Conservation (phyloP, 2,797 vertebrate genomes). For the Lacerta bilineata region DNA sequence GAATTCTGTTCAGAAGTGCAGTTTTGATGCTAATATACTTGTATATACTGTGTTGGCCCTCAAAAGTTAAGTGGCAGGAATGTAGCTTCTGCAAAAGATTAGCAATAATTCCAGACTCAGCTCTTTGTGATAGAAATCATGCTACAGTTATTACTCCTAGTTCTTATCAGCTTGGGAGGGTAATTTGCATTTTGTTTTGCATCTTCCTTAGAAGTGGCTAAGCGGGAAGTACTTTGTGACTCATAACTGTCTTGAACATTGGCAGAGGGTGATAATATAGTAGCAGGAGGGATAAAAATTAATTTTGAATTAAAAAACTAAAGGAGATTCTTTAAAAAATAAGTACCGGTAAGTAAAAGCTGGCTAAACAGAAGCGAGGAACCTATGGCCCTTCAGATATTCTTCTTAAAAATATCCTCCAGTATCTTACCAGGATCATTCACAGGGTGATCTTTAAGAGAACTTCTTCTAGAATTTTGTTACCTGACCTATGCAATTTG, state of each 20-base stretch:
- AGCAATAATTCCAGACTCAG: not conserved
- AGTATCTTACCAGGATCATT: not conserved
- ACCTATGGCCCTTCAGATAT: not conserved
- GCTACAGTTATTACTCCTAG: not conserved
- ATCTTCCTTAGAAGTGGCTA: conserved; percentile 1
- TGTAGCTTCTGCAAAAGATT: not conserved
- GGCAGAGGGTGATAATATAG: not conserved
- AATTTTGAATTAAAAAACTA: not conserved
- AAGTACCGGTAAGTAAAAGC: too few relatives aligned
- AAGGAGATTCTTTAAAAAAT: not conserved
- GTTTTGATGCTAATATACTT: not conserved
- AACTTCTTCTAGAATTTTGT: too few relatives aligned
- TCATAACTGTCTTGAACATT: not conserved
- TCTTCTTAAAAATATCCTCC: not conserved
- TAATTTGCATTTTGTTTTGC: not conserved
- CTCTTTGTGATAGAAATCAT: not conserved
- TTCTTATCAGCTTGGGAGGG: not conserved
- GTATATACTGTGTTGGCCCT: not conserved
- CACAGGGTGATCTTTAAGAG: too few relatives aligned
- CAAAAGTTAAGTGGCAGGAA: not conserved
- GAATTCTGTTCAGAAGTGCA: not conserved
- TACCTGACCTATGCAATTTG: too few relatives aligned
- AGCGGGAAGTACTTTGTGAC: not conserved
- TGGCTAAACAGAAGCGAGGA: not conserved
- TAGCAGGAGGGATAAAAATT: not conserved